These are phyloP conservation scores for Xiphophorus couchianus DNA, from an alignment of 2,113 vertebrate genomes.

Conservation along the genomic window DNA sequence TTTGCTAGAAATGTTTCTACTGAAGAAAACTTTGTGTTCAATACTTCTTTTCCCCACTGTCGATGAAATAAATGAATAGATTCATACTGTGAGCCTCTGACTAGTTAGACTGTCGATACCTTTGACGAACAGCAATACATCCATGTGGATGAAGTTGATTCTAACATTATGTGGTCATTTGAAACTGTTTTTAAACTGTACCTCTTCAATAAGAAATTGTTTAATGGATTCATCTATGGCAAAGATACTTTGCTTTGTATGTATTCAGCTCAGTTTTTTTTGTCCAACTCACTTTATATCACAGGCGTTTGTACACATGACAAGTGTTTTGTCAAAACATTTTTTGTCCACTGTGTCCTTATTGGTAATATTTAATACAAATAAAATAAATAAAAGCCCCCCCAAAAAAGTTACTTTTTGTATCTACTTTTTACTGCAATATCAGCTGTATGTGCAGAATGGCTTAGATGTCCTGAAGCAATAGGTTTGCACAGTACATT, in stretches of 20 bases:
- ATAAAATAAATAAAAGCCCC: slow-evolving; percentile 50
- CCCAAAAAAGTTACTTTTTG: neutral
- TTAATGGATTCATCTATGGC: slow-evolving; percentile 16
- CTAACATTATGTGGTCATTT: slow-evolving; percentile 9
- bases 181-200: slow-evolving; percentile 13
- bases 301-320: slow-evolving; percentile 52
- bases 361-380: slow-evolving; percentile 65
- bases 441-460: slow-evolving; percentile 16
- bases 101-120: neutral
- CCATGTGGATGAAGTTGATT: slow-evolving; percentile 4
- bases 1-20: neutral
- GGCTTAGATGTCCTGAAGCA: slow-evolving; percentile 7
- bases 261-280: slow-evolving; percentile 47
- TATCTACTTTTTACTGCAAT: slow-evolving; percentile 6
- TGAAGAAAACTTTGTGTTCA: neutral
- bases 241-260: slow-evolving; percentile 21
- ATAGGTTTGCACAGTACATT: slow-evolving; percentile 19
- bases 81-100: slow-evolving; percentile 18
- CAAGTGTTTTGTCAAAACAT: slow-evolving; percentile 47
- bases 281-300: slow-evolving; percentile 21
- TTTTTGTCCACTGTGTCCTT: slow-evolving; percentile 52
- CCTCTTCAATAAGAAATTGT: slow-evolving; percentile 24
- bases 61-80: slow-evolving; percentile 7
- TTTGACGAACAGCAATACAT: slow-evolving; percentile 4
- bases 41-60: neutral